Evolutionary conservation across 2,797 vertebrate genomes (phyloP).

Genomic region (Chiloscyllium punctatum): DNA sequence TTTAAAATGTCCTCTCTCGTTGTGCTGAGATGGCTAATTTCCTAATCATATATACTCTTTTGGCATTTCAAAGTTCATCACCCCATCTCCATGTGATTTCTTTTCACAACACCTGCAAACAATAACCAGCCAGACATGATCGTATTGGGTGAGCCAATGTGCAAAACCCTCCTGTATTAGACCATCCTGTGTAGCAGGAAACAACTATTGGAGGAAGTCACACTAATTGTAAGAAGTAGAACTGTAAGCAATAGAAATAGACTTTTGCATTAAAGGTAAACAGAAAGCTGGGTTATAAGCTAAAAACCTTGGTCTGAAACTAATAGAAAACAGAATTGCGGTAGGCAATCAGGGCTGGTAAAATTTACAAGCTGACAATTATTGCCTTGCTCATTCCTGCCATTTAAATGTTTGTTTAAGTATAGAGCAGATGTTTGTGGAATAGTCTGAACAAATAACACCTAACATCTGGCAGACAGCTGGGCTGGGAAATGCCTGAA

Average conservation of each 20-base stretch:
- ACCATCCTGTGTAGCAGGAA: neutral
- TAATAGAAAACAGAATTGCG: neutral
- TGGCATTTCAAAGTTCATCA: neutral
- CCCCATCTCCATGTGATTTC: neutral
- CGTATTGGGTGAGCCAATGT: neutral
- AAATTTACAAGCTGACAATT: conserved; percentile 26
- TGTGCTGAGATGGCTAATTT: neutral
- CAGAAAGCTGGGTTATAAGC: neutral
- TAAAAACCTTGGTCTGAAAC: neutral
- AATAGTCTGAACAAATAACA: conserved; percentile 22
- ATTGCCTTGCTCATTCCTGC: neutral
- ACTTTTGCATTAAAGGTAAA: neutral
- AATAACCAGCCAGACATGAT: neutral
- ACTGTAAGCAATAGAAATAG: neutral
- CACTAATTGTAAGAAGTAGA: neutral
- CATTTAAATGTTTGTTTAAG: conserved; percentile 29
- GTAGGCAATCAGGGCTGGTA: neutral
- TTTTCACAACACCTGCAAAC: neutral
- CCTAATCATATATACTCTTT: neutral
- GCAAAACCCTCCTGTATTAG: neutral
- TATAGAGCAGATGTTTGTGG: conserved; percentile 16
- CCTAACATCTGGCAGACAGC: conserved; percentile 24
- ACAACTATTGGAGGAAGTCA: neutral
- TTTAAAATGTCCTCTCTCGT: neutral
- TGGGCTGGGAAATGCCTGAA: neutral